Base-by-base conservation (phyloP, 1,140 invertebrate species). In the Harpegnathos saltator region DNA sequence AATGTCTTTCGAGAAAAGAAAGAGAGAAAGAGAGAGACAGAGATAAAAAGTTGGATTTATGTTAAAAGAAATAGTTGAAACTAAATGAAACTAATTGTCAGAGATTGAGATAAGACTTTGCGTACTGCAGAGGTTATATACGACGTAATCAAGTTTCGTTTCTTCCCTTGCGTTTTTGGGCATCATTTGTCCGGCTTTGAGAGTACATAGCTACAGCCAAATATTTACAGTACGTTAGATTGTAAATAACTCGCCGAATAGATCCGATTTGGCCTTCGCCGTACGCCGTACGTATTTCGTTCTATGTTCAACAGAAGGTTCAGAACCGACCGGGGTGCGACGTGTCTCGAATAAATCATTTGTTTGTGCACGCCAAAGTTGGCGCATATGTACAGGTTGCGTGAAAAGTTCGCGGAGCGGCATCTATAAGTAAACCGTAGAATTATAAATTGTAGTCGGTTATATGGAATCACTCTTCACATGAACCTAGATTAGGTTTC, bases 321-420 rank as follows among this genome's bases (percentile, higher is more conserved):
- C 58, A 12, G 29, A 69, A 44, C 24, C 26, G n/a, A n/a, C n/a
- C 4, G 1, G 15, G 38, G 7, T 17, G 54, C 56, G 54, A 81
- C 38, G 75, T 58, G 52, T 19, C 63, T 58, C 48, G 5, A 74
- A 87, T 88, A 85, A 83, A 89, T 85, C 78, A 80, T 80, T 87
- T 52, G 66, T 84, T 86, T 58, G 58, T 74, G 68, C 73, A 22
- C 0, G 5, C 1, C 9, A 29, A 54, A 68, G 52, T 59, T 15
- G 14, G 26, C 19, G 11, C 19, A 11, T 26, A 22, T 22, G 63
- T n/a, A n/a, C n/a, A n/a, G n/a, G n/a, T n/a, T n/a, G n/a, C n/a
- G n/a, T n/a, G n/a, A n/a, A n/a, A n/a, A n/a, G n/a, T n/a, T n/a
- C n/a, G n/a, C n/a, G n/a, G n/a, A n/a, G n/a, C n/a, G n/a, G n/a